phyloP scores from a whole-genome alignment of 1,140 invertebrate species.

The Thalassaphorura encarpata region DNA sequence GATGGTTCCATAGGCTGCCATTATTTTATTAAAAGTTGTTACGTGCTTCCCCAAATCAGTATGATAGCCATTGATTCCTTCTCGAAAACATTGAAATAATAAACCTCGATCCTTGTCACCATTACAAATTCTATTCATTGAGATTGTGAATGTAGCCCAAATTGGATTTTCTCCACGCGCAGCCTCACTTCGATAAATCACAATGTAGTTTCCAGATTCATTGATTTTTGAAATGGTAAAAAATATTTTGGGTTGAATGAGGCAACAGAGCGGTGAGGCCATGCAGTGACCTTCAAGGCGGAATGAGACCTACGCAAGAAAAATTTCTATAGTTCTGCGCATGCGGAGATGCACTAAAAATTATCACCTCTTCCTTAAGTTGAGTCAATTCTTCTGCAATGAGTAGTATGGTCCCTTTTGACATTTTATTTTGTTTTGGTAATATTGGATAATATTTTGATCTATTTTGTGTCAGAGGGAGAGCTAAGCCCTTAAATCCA shows the following conservation, averaged over 20 bases:
- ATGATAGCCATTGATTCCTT: constrained; percentile 1
- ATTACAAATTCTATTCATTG: constrained; percentile 26
- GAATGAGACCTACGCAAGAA: no score
- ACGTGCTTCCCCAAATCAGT: background rate
- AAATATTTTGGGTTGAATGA: constrained; percentile 17
- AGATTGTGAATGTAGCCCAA: constrained; percentile 18
- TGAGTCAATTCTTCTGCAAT: constrained; percentile 25
- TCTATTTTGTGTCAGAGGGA: constrained; percentile 26
- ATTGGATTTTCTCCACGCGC: constrained; percentile 16
- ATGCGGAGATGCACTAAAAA: no score
- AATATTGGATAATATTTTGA: constrained; percentile 14
- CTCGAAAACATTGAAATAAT: constrained; percentile 24
- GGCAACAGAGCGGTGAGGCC: background rate
- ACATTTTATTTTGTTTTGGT: constrained; percentile 12
- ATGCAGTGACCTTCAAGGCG: constrained; percentile 30
- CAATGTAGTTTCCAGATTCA: constrained; percentile 17
- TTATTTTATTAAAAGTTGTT: constrained; percentile 7
- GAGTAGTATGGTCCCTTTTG: constrained; percentile 22
- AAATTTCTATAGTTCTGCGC: no score
- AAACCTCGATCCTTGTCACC: constrained; percentile 28
- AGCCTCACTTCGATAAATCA: constrained; percentile 23
- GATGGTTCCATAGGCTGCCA: no score
- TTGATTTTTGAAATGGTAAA: constrained; percentile 41
- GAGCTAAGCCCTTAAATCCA: constrained; percentile 23
- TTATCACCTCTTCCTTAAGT: constrained; percentile 30